phyloP scores from a whole-genome alignment of 2,113 vertebrate species.

The Cryptoleucopteryx plumbea region DNA sequence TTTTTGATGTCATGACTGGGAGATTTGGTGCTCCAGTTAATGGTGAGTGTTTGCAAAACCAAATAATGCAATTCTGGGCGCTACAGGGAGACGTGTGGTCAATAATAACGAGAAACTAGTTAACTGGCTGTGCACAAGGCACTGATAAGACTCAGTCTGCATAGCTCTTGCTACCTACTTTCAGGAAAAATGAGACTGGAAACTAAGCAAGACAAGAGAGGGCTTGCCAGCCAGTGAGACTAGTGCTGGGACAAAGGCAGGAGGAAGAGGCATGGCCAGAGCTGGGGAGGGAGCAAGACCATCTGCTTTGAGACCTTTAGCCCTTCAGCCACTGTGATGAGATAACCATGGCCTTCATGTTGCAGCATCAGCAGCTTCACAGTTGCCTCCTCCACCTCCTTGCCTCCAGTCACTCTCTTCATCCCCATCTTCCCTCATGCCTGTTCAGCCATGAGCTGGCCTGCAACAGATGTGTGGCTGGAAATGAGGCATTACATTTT shows the following conservation, averaged over 20 bases:
- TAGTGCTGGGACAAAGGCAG: neutral
- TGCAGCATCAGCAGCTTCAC: neutral
- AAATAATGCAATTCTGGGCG: neutral
- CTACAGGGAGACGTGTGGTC: neutral
- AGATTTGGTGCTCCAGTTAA: slow-evolving; percentile 81
- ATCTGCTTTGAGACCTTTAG: neutral
- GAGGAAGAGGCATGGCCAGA: neutral
- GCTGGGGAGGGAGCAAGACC: neutral
- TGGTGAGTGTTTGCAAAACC: slow-evolving; percentile 61
- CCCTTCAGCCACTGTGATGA: neutral
- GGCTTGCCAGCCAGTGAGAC: neutral
- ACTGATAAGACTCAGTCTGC: neutral
- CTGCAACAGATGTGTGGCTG: neutral
- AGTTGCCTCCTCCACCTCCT: neutral
- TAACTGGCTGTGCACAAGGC: neutral
- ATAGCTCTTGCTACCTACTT: neutral
- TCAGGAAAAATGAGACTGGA: neutral
- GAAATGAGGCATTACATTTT: neutral
- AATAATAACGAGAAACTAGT: neutral
- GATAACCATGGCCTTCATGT: neutral
- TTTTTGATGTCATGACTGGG: slow-evolving; percentile 84
- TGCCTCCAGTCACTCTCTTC: neutral
- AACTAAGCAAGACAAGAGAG: neutral
- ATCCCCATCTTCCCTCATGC: neutral
- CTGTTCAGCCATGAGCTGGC: neutral